These are phyloP conservation scores for Pseudorhombus dupliciocellatus DNA, from an alignment of 2,113 vertebrate genomes.

Conservation along the genomic window DNA sequence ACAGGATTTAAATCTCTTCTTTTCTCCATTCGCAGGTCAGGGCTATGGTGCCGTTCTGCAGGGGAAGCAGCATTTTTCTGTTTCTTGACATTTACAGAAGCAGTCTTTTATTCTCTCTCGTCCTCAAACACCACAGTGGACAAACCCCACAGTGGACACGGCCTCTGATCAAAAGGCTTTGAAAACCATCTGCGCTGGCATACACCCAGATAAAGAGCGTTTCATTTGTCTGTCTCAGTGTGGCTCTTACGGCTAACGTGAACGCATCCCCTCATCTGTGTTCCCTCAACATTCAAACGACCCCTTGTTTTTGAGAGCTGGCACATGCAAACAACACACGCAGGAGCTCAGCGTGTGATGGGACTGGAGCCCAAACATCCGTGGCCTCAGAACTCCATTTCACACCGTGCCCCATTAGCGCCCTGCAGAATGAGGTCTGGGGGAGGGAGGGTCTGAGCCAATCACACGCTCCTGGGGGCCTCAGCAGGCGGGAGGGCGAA, in stretches of 20 bases:
- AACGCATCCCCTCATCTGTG: neutral
- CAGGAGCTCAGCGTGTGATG: constrained; percentile 51
- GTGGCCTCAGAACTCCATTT: constrained; percentile 64
- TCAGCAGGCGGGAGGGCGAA: constrained; percentile 50
- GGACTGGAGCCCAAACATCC: constrained; percentile 64
- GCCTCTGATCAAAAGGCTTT: constrained; percentile 55
- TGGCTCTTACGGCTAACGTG: neutral
- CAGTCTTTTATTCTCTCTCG: constrained; percentile 31
- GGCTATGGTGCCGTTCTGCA: neutral
- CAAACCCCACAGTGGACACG: constrained; percentile 9
- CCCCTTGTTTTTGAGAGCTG: neutral
- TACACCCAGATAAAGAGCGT: constrained; percentile 27
- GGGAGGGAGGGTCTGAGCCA: constrained; percentile 59
- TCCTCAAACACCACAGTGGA: constrained; percentile 21
- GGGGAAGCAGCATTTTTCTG: constrained; percentile 1
- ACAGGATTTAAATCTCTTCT: no score
- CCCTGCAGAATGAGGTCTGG: constrained; percentile 61
- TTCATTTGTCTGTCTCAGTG: constrained; percentile 49
- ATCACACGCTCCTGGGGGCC: constrained; percentile 58
- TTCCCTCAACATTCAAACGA: neutral
- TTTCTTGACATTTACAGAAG: constrained; percentile 55
- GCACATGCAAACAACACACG: constrained; percentile 16
- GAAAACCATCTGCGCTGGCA: constrained; percentile 39
- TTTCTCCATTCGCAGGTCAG: no score
- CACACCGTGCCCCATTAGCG: constrained; percentile 69